Base-by-base conservation (phyloP, 2,113 vertebrate species). In the Pungitius pungitius region DNA sequence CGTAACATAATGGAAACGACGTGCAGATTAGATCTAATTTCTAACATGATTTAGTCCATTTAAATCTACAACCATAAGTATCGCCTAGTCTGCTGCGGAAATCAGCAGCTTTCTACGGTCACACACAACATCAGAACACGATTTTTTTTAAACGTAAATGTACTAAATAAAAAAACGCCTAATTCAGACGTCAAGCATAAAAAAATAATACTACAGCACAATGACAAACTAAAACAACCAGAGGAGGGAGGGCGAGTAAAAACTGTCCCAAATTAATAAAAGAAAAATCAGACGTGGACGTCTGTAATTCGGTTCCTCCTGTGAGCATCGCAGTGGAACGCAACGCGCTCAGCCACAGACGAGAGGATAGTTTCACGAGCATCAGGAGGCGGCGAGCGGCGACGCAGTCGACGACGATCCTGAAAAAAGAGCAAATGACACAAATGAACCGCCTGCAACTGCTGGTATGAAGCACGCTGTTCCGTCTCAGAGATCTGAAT, bases 331-430 rank as follows among this genome's bases (percentile, higher is more conserved):
- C 86, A 91, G 91, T 82, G 84, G 87, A 93, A 93, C 92, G 80
- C 77, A 93, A 94, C 93, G 93, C 94, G 91, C 88, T 92, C 90
- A 87, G 93, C 88, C 93, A 56, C 81, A 92, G 92, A 93, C 90
- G 84, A 85, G 88, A 84, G 72, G 83, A 91, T 85, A 91, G 89
- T 84, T 87, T 87, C 90, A 87, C 89, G 90, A 89, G 88, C 93
- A 93, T 88, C 93, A 88, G 91, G 91, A 89, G 90, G 90, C 85
- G 78, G 92, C 90, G 80, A 81, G 83, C 40, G 89, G 81, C 87
- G 85, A 91, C 86, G 89, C 83, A 91, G 90, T 63, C 40, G 76
- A 89, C 87, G 82, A 88, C 88, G 63, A 89, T 92, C 93, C 93
- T 94, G 93, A 82, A 94, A 92, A 77, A 89, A 92, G 83, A 92